These are phyloP conservation scores for Alexandromys fortis DNA, from an alignment of 2,113 vertebrate species.

Conservation along the genomic window DNA sequence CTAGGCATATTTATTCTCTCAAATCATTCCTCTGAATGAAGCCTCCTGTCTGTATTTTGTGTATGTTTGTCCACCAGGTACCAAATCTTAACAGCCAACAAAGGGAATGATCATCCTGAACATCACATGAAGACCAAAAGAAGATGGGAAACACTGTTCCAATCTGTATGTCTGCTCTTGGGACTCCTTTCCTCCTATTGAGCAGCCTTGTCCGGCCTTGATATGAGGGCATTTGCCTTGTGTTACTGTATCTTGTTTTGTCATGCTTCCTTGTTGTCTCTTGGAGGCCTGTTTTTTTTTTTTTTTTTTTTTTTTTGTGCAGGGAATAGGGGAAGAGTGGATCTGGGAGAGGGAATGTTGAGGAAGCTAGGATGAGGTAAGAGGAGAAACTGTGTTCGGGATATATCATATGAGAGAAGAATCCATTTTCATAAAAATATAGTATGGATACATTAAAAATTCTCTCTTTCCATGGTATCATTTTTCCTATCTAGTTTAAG, in stretches of 20 bases:
- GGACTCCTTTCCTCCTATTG: not conserved
- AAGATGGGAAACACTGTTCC: not conserved
- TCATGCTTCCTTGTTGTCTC: too few relatives aligned
- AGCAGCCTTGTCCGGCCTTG: not conserved
- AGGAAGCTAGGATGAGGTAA: not conserved
- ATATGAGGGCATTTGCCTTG: not conserved
- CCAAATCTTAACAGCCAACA: too few relatives aligned
- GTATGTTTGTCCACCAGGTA: not conserved
- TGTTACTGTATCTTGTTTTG: not conserved
- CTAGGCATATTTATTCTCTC: not conserved
- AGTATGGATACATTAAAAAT: not conserved
- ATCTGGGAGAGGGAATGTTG: not conserved
- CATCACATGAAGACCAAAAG: not conserved
- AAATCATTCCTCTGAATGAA: not conserved
- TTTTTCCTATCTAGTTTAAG: not conserved
- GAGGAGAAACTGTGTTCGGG: not conserved
- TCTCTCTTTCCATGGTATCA: too few relatives aligned
- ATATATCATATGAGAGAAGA: not conserved
- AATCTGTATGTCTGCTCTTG: not conserved
- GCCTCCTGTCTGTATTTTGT: too few relatives aligned
- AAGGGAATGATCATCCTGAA: too few relatives aligned
- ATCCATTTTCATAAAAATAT: not conserved
- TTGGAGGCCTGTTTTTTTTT: not conserved
- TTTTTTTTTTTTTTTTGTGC: not conserved
- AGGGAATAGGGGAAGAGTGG: not conserved